Evolutionary conservation across 2,888 invertebrate genomes (phyloP).

Genomic region (Ramazzottius varieornatus): DNA sequence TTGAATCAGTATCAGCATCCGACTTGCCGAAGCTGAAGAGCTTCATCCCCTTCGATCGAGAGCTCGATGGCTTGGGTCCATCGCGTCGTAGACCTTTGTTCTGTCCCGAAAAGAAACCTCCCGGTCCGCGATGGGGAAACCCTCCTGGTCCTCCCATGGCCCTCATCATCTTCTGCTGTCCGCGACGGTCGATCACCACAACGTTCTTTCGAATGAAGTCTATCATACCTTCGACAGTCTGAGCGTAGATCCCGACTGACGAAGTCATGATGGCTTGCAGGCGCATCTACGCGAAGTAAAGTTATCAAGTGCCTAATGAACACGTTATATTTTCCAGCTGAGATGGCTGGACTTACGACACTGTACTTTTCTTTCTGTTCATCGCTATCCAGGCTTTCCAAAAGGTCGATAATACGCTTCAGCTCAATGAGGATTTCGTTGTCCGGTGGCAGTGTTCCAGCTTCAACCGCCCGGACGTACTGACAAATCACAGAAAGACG

Average conservation of each 20-base stretch:
- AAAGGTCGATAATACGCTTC: not conserved
- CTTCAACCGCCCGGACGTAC: not conserved
- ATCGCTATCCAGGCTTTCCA: not conserved
- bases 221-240: not conserved
- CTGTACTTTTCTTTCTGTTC: not conserved
- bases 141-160: not conserved
- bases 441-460: not conserved
- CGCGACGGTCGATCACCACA: not conserved
- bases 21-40: no score
- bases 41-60: no score
- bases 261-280: not conserved
- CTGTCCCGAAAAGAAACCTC: not conserved
- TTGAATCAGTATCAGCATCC: no score
- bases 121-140: not conserved
- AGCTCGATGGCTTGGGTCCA: no score
- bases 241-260: not conserved
- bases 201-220: not conserved
- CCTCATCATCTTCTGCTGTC: not conserved
- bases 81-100: not conserved
- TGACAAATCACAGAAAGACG: not conserved
- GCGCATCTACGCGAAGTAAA: not conserved
- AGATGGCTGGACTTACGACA: not conserved
- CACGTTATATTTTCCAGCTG: no score
- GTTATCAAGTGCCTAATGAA: no score
- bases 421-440: not conserved